These are phyloP conservation scores for Prietella phreatophila DNA, from an alignment of 2,113 vertebrate genomes.

Conservation along the genomic window DNA sequence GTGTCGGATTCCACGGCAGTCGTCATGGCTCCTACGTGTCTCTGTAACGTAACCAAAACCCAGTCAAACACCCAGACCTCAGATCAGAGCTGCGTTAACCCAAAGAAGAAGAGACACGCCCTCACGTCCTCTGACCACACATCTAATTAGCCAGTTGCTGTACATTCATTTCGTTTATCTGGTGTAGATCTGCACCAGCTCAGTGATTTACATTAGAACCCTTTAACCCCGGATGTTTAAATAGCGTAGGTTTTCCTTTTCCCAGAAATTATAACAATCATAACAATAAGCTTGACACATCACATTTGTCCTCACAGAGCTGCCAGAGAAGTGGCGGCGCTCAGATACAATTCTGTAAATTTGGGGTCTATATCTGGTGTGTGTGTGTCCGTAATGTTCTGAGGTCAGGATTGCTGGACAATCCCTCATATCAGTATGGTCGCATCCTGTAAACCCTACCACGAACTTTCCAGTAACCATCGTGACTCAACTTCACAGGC, in stretches of 20 bases:
- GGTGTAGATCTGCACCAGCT: neutral
- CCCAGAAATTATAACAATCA: neutral
- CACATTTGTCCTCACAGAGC: neutral
- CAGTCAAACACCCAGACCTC: slow-evolving; percentile 4
- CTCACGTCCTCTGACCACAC: neutral
- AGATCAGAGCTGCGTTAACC: neutral
- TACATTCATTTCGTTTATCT: neutral
- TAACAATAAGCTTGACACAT: neutral
- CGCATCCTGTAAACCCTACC: neutral
- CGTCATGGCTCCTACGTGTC: slow-evolving; percentile 78
- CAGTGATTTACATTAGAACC: neutral
- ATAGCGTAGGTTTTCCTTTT: neutral
- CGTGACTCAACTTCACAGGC: slow-evolving; percentile 3
- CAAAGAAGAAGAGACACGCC: neutral
- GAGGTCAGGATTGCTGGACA: neutral
- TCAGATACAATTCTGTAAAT: neutral
- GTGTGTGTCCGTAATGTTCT: neutral
- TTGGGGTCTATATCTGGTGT: neutral
- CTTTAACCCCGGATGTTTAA: neutral
- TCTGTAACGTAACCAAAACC: slow-evolving; percentile 70
- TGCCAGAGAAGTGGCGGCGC: neutral
- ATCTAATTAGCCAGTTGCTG: neutral
- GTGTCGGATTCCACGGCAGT: slow-evolving; percentile 74
- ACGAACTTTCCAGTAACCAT: neutral
- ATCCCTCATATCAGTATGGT: neutral